phyloP scores from a whole-genome alignment of 2,113 vertebrate species.

The Candoia aspera region DNA sequence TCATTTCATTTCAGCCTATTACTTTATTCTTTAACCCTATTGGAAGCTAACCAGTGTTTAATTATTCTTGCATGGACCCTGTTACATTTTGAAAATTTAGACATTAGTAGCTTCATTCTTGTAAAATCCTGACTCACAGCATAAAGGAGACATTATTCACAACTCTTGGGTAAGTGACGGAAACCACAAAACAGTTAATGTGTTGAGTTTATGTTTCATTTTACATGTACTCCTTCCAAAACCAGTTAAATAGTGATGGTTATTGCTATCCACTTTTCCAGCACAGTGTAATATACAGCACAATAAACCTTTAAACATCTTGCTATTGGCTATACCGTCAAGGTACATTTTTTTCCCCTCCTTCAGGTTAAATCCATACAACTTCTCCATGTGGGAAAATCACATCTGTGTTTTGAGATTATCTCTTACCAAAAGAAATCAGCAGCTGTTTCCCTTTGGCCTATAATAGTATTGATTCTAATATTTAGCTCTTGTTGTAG shows the following conservation, averaged over 20 bases:
- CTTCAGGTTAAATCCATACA: background rate
- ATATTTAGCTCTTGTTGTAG: background rate
- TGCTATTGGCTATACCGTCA: background rate
- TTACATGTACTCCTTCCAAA: background rate
- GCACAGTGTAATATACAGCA: background rate
- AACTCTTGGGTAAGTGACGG: background rate
- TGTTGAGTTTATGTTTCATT: background rate
- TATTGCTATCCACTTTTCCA: background rate
- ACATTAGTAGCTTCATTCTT: conserved; percentile 14
- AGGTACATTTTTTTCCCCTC: background rate
- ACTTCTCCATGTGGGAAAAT: background rate
- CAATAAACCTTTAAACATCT: background rate
- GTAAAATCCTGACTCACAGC: conserved; percentile 2
- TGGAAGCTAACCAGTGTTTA: conserved; percentile 19
- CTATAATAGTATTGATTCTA: background rate
- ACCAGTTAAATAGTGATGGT: background rate
- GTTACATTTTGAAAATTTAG: background rate
- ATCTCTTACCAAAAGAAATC: background rate
- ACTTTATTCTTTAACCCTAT: conserved; percentile 26
- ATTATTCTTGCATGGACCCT: background rate
- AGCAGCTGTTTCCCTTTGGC: background rate
- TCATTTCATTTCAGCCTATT: background rate
- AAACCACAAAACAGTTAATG: conserved; percentile 3
- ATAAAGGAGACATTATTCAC: background rate
- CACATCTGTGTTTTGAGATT: background rate